Base-by-base conservation (phyloP, 2,113 vertebrate genomes). In the Lynx canadensis region DNA sequence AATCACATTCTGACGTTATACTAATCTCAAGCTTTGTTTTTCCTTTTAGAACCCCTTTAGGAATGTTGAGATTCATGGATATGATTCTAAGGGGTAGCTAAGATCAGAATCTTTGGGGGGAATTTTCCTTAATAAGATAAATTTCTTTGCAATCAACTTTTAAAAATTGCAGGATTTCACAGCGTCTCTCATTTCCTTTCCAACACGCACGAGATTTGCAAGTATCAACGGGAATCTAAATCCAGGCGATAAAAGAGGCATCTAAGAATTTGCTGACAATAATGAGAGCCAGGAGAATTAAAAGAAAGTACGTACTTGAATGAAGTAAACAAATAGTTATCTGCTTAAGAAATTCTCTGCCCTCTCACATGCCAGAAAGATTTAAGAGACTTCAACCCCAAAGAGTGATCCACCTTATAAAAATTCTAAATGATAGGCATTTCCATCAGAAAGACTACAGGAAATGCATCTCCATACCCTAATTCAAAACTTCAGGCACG, bases 111-210 rank as follows among this genome's bases (percentile, higher is more conserved):
- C 69, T 97, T 81, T 85, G 55, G 93, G 85, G 78, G 92, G 92
- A 52, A 66, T 96, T 94, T 82, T 38, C 78, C 92, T 97, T 73
- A 96, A 96, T 83, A 97, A 98, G 95, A 97, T 93, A 68, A 98
- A 93, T 92, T 93, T 96, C 76, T 84, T 97, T 94, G 71, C 66
- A 92, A 80, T 79, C 74, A 97, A 89, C 36, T 97, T 93, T 92
- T 60, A 92, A 98, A 97, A 96, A 93, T 92, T 69, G 38, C 93
- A 97, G 88, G 91, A 85, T 97, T 97, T 97, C 96, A 97, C 38
- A 93, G 94, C 12, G 48, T 80, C 65, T 98, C 95, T 98, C 97
- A 81, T 96, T 97, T 93, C 76, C 97, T 98, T 95, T 92, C 89
- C 94, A 92, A 92, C 36, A 33, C 97, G 86, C 68, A 79, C 31